These are phyloP conservation scores for Tetraneura akinire DNA, from an alignment of 1,140 invertebrate species.

Conservation along the genomic window DNA sequence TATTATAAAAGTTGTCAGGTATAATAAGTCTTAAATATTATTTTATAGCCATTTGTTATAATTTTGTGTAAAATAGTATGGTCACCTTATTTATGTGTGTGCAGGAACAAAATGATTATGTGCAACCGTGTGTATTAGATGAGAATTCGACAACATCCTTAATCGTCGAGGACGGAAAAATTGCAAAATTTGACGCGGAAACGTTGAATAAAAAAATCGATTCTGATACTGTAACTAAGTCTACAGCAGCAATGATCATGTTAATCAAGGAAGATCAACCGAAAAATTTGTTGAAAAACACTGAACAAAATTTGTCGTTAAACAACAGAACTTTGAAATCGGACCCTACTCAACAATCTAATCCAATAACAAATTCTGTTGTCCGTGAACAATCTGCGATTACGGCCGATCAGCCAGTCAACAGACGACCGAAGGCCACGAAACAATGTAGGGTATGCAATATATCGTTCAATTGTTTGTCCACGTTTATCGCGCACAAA, in stretches of 20 bases:
- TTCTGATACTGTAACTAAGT: not conserved
- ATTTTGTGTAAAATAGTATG: not conserved
- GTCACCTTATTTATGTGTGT: not conserved
- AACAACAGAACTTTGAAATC: not conserved
- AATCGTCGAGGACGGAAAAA: constrained; percentile 49
- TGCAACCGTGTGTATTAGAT: constrained; percentile 77
- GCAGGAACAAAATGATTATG: constrained; percentile 88
- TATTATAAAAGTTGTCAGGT: no score
- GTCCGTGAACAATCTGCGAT: no score
- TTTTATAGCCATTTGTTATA: no score
- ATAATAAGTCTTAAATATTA: no score
- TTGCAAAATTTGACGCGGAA: constrained; percentile 5
- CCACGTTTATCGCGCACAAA: constrained; percentile 91
- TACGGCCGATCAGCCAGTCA: not conserved
- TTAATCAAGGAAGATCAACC: no score
- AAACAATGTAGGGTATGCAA: constrained; percentile 94
- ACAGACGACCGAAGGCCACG: constrained; percentile 56
- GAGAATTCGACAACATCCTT: constrained; percentile 40
- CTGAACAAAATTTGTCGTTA: not conserved
- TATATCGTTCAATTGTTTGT: constrained; percentile 89
- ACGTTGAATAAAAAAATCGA: not conserved
- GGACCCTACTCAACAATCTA: not conserved
- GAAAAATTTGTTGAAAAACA: not conserved
- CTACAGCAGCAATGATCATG: not conserved
- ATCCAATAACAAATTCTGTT: no score